Conservation (phyloP, 2,113 vertebrate genomes). For the Dinomys branickii region DNA sequence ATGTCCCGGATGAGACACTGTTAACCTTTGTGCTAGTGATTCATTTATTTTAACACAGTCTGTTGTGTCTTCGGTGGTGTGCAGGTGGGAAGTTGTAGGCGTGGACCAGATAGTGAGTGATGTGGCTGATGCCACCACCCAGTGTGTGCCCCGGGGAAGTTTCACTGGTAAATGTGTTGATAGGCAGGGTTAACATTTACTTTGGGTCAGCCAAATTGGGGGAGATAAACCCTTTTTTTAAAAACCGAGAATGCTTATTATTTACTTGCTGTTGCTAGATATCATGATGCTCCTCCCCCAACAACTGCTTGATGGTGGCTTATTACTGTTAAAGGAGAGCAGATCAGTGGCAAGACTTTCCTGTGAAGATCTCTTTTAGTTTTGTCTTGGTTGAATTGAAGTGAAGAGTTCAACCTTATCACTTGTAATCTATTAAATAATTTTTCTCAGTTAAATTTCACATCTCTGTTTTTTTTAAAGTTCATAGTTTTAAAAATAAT, state of each 20-base stretch:
- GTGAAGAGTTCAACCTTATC: slow-evolving; percentile 14
- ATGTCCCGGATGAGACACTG: background rate
- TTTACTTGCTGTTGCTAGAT: slow-evolving; percentile 11
- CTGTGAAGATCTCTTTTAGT: background rate
- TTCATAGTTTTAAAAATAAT: background rate
- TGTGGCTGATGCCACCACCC: background rate
- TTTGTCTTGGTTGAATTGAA: slow-evolving; percentile 51
- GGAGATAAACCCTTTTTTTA: background rate
- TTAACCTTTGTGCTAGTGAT: background rate
- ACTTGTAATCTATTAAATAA: background rate
- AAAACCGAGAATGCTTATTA: background rate
- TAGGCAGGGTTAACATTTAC: background rate
- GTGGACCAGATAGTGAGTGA: background rate
- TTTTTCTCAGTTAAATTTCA: background rate
- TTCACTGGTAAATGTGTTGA: background rate
- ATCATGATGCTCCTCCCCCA: background rate
- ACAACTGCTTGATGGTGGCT: background rate
- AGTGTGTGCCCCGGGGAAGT: background rate
- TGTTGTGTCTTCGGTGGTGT: background rate
- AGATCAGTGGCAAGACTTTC: slow-evolving; percentile 1
- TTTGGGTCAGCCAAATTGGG: background rate
- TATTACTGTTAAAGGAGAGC: slow-evolving; percentile 19
- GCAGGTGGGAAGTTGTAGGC: background rate
- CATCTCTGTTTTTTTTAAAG: background rate
- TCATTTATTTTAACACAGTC: background rate